Evolutionary conservation across 2,113 vertebrate genomes (phyloP), one percentile per base, ranked within the genome.

Genomic region (Sula dactylatra): DNA sequence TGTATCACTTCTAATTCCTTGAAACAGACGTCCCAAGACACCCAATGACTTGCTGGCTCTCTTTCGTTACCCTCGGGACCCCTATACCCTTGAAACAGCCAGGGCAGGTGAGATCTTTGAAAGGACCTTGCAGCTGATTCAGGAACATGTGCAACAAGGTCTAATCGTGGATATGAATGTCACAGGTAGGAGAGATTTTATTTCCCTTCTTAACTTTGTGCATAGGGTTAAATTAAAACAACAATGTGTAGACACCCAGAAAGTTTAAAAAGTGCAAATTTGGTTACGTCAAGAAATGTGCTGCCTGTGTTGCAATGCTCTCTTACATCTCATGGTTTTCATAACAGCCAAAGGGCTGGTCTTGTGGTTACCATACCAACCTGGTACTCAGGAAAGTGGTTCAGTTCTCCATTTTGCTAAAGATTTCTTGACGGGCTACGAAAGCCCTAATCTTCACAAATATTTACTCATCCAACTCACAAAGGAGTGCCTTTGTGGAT

Each of bases 31-130:
- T 4, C 98, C 98, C 73, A 98, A 98, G 82, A 98, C 97, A 0
- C 97, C 98, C 61, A 98, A 97, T 17, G 98, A 98, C 85, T 86
- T 98, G 52, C 93, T 98, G 88, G 98, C 98, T 50, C 96, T 98
- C 40, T 97, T 98, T 86, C 98, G 98, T 38, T 98, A 98, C 88
- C 98, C 98, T 1, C 97, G 98, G 47, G 98, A 98, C 40, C 98
- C 98, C 49, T 97, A 98, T 83, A 98, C 97, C 55, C 94, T 98
- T 3, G 97, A 98, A 90, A 98, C 96, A 19, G 98, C 98, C 71
- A 86, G 98, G 54, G 98, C 98, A 54, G 98, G 98, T 7, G 98
- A 98, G 94, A 98, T 98, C 95, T 98, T 98, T 10, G 98, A 98
- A 38, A 95, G 98, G 52, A 98, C 98, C 67, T 84, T 98, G 85